Percentiles rank a stretch among this genome's conserved stretches.
phyloP scores from a whole-genome alignment of 2,113 vertebrate species.

The Gambusia holbrooki region DNA sequence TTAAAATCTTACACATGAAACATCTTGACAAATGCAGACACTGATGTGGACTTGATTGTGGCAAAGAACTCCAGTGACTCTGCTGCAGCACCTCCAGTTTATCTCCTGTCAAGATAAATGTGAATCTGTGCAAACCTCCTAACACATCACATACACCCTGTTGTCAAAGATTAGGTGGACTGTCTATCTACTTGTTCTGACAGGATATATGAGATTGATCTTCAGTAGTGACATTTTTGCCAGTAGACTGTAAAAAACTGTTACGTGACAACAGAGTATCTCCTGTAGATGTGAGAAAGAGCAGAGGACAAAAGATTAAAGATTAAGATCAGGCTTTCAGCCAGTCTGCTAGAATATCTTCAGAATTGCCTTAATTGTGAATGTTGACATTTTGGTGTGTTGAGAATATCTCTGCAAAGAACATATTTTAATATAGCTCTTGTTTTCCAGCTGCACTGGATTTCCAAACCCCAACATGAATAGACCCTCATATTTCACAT shows the following conservation, averaged over 20 bases:
- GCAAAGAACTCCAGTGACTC: constrained; percentile 35
- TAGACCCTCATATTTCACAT: constrained; percentile 52
- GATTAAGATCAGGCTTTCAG: constrained; percentile 65
- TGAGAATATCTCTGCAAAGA: constrained; percentile 55
- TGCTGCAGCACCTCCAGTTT: constrained; percentile 66
- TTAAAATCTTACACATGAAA: constrained; percentile 16
- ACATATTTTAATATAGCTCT: constrained; percentile 35
- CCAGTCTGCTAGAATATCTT: constrained; percentile 13
- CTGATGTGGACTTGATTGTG: constrained; percentile 36
- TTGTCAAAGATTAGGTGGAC: constrained; percentile 56
- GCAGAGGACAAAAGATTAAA: constrained; percentile 26
- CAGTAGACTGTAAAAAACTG: constrained; percentile 74
- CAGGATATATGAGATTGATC: constrained; percentile 48
- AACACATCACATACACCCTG: constrained; percentile 51
- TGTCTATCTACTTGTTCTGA: constrained; percentile 68
- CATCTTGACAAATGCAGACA: constrained; percentile 43
- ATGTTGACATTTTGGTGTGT: constrained; percentile 65
- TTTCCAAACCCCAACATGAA: constrained; percentile 57
- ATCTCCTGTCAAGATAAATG: constrained; percentile 63
- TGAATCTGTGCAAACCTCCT: constrained; percentile 61
- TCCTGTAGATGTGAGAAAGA: constrained; percentile 28
- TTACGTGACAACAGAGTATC: constrained; percentile 76
- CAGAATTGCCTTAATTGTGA: constrained; percentile 59
- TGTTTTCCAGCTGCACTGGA: constrained; percentile 26
- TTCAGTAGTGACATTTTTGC: constrained; percentile 71